Conservation (phyloP, 2,797 vertebrate species). For the Brachyrhaphis roseni region DNA sequence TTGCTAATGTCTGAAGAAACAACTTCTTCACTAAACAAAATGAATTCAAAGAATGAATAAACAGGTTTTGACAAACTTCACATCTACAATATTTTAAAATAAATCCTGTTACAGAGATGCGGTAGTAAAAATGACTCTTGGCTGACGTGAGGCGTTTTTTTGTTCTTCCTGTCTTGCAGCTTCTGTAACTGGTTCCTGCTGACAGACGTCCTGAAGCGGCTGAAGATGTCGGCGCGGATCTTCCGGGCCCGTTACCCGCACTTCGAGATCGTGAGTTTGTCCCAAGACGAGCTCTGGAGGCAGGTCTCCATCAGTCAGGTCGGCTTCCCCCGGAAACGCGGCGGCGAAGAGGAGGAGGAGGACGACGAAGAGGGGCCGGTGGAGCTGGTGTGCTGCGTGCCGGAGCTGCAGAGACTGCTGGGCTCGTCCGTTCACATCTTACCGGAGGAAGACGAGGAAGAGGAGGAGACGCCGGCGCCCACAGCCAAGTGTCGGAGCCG, state of each 20-base stretch:
- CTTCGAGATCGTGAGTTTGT: constrained; percentile 89
- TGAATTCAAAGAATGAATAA: no score
- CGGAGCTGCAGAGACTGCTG: constrained; percentile 91
- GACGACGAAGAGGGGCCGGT: constrained; percentile 80
- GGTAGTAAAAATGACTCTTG: not conserved
- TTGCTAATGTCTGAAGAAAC: no score
- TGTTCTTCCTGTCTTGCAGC: constrained; percentile 65
- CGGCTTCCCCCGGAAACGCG: constrained; percentile 56
- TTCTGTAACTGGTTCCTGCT: constrained; percentile 98
- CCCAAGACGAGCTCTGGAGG: constrained; percentile 85
- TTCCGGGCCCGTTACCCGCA: constrained; percentile 94
- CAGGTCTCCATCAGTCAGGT: constrained; percentile 94
- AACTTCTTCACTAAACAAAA: no score
- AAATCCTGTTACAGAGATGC: no score
- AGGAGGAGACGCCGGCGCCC: constrained; percentile 36
- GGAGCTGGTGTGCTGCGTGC: constrained; percentile 92
- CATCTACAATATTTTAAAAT: no score
- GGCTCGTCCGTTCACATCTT: constrained; percentile 91
- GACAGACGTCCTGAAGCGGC: constrained; percentile 90
- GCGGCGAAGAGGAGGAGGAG: constrained; percentile 44
- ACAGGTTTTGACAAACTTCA: no score
- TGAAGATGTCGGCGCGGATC: constrained; percentile 94
- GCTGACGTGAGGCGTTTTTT: constrained; percentile 16
- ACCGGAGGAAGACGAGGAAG: constrained; percentile 70
- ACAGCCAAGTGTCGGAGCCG: constrained; percentile 64